A percentile compares a stretch with the other conserved stretches of the same genome.
These are phyloP conservation scores for Andrena bucephala DNA, from an alignment of 2,888 invertebrate species.

Conservation along the genomic window DNA sequence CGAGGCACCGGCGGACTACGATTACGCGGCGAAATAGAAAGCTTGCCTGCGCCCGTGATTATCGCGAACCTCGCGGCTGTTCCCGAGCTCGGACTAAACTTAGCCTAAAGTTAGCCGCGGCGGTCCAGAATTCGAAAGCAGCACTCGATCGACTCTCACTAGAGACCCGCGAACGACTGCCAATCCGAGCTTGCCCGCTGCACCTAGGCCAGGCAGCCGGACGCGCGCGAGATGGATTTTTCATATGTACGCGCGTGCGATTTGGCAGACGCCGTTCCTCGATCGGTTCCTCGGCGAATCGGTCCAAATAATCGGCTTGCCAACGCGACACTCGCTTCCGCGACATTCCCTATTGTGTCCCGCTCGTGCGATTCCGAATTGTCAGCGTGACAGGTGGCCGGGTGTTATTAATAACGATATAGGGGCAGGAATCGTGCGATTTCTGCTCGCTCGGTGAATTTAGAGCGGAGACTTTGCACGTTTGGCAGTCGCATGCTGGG, in stretches of 20 bases:
- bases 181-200: slow-evolving; percentile 46
- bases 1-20: background rate
- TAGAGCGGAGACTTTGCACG: background rate
- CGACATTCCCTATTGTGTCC: slow-evolving; percentile 58
- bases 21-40: background rate
- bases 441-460: slow-evolving; percentile 15
- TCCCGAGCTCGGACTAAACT: slow-evolving; percentile 29
- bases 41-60: slow-evolving; percentile 6
- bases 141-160: slow-evolving; percentile 60
- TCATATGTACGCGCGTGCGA: slow-evolving; percentile 49
- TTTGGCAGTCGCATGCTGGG: slow-evolving; percentile 10
- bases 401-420: slow-evolving; percentile 30
- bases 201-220: slow-evolving; percentile 46
- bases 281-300: slow-evolving; percentile 41
- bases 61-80: slow-evolving; percentile 21
- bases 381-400: slow-evolving; percentile 5
- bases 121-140: slow-evolving; percentile 66
- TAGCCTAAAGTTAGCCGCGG: slow-evolving; percentile 67
- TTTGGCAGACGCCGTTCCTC: slow-evolving; percentile 61
- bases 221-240: slow-evolving; percentile 62
- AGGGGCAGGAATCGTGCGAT: slow-evolving; percentile 37
- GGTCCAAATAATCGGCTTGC: slow-evolving; percentile 62
- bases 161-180: slow-evolving; percentile 66
- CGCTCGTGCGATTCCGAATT: background rate
- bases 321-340: slow-evolving; percentile 54